Conservation (phyloP, 2,113 vertebrate species). For the Lycocorax pyrrhopterus region DNA sequence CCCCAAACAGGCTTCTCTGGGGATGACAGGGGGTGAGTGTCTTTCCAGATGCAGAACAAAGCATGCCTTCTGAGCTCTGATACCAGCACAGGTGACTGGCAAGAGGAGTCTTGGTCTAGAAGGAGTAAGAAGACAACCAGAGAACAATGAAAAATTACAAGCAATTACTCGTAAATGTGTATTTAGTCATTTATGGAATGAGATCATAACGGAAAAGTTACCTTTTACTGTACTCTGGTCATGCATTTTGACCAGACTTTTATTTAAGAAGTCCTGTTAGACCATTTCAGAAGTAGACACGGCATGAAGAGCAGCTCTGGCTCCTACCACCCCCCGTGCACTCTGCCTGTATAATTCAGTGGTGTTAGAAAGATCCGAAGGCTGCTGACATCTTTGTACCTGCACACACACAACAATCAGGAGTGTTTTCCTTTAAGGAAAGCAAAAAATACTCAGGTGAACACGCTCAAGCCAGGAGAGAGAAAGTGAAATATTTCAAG, state of each 20-base stretch:
- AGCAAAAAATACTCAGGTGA: neutral
- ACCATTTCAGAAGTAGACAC: neutral
- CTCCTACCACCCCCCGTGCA: neutral
- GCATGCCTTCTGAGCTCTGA: neutral
- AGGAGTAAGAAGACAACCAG: neutral
- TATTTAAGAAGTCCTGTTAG: neutral
- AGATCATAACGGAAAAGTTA: neutral
- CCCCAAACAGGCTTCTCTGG: neutral
- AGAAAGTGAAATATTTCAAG: neutral
- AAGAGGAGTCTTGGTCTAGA: neutral
- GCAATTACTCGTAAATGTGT: neutral
- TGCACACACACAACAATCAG: accelerated
- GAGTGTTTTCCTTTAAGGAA: neutral
- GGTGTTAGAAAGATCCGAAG: neutral
- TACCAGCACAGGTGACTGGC: neutral
- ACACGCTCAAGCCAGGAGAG: neutral
- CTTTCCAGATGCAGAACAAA: neutral
- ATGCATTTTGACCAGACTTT: neutral
- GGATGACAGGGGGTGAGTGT: neutral
- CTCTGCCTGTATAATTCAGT: neutral
- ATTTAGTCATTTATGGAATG: neutral
- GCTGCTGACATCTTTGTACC: accelerated
- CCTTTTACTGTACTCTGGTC: neutral
- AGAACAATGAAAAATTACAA: neutral
- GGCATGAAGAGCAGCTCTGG: neutral